Evolutionary conservation across 2,797 vertebrate species (phyloP).

Genomic region (Discoglossus pictus): DNA sequence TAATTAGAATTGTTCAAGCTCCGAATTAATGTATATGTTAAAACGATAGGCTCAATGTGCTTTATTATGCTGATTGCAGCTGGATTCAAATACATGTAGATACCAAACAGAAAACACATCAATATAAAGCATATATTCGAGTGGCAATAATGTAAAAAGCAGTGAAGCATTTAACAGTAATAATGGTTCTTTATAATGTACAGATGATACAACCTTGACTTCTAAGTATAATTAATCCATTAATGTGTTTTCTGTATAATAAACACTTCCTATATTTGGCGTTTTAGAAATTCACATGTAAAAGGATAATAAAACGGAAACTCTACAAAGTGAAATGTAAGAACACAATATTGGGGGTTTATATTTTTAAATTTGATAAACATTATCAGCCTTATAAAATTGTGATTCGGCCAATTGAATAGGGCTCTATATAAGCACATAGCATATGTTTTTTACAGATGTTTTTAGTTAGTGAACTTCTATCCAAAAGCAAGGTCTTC

Average conservation of each 20-base stretch:
- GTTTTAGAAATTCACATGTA: neutral
- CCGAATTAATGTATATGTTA: neutral
- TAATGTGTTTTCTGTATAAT: neutral
- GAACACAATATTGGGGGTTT: no score
- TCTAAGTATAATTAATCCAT: constrained; percentile 21
- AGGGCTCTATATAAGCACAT: no score
- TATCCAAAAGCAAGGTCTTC: no score
- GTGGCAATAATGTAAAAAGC: constrained; percentile 12
- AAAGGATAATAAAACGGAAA: no score
- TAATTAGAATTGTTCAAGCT: constrained; percentile 21
- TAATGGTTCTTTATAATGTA: constrained; percentile 19
- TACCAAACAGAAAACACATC: constrained; percentile 15
- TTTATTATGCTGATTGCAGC: constrained; percentile 20
- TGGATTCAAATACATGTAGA: constrained; percentile 28
- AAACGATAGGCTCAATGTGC: neutral
- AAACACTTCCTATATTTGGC: neutral
- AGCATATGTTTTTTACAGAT: no score
- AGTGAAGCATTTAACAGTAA: constrained; percentile 20
- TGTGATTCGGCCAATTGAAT: no score
- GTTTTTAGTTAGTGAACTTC: no score
- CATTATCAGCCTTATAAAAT: no score
- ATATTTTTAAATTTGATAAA: no score
- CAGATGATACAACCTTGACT: constrained; percentile 24
- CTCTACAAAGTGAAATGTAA: no score
- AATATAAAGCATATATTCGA: neutral